Conservation (phyloP, 2,113 vertebrate species). For the Planiliza haematocheilus region DNA sequence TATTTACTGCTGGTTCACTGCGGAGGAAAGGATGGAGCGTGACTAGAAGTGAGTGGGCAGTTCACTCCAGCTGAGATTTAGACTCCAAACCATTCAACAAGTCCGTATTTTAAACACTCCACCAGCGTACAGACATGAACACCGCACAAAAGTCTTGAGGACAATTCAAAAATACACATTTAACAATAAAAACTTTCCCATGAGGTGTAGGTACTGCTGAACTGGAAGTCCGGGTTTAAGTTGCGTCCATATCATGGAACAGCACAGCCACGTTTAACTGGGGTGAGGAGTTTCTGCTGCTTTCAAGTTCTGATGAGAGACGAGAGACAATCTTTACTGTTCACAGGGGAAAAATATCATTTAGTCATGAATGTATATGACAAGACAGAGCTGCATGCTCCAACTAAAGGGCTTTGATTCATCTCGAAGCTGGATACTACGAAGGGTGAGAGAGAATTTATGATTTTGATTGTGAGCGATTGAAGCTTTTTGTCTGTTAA, state of each 20-base stretch:
- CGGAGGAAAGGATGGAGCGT: slow-evolving; percentile 14
- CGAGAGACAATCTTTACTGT: slow-evolving; percentile 2
- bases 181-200: slow-evolving; percentile 23
- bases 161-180: slow-evolving; percentile 43
- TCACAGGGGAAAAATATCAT: not conserved
- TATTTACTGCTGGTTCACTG: slow-evolving; percentile 13
- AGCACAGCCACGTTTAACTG: slow-evolving; percentile 23
- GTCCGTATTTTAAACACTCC: slow-evolving; percentile 11
- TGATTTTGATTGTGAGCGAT: too few species aligned
- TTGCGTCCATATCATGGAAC: not conserved
- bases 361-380: too few species aligned
- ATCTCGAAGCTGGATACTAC: too few species aligned
- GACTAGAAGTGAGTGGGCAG: slow-evolving; percentile 19
- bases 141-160: slow-evolving; percentile 30
- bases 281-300: slow-evolving; percentile 57
- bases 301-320: slow-evolving; percentile 61
- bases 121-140: slow-evolving; percentile 12
- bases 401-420: too few species aligned
- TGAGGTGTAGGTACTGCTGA: slow-evolving; percentile 33
- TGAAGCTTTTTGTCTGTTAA: too few species aligned
- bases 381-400: too few species aligned
- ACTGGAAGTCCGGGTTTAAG: slow-evolving; percentile 38
- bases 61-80: slow-evolving; percentile 13
- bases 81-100: slow-evolving; percentile 2
- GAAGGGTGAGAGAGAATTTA: too few species aligned